Evolutionary conservation across 1,140 invertebrate genomes (phyloP).

Genomic region (Heliconius himera): DNA sequence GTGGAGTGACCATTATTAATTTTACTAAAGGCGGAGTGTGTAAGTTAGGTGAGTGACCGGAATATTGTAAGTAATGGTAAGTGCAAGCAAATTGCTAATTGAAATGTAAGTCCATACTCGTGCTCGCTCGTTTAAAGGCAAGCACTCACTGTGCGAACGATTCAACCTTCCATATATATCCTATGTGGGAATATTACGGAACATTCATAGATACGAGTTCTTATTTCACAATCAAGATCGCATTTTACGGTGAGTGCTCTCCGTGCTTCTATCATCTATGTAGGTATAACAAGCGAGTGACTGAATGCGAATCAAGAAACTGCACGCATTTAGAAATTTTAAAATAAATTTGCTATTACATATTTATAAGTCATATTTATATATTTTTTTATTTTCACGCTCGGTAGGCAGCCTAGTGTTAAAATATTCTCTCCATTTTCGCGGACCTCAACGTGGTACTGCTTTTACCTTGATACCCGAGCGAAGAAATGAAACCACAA

Average conservation of each 20-base stretch:
- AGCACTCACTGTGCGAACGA: conserved; percentile 20
- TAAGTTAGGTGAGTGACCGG: conserved; percentile 50
- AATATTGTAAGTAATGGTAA: conserved; percentile 49
- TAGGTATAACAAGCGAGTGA: conserved; percentile 29
- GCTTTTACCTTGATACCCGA: too few relatives aligned
- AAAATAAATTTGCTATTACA: conserved; percentile 4
- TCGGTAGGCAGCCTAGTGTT: too few relatives aligned
- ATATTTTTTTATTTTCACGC: too few relatives aligned
- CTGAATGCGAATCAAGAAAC: conserved; percentile 33
- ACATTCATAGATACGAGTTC: conserved; percentile 30
- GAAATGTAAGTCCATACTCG: conserved; percentile 52
- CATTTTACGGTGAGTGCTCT: conserved; percentile 42
- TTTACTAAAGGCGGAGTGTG: conserved; percentile 28
- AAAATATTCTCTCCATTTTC: too few relatives aligned
- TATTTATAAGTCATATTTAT: neutral
- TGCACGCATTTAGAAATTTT: conserved; percentile 12
- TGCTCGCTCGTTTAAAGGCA: conserved; percentile 32
- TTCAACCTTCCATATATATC: conserved; percentile 25
- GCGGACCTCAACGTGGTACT: too few relatives aligned
- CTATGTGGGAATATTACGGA: conserved; percentile 29
- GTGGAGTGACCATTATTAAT: conserved; percentile 11
- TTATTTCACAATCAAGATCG: conserved; percentile 38
- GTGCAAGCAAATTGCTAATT: conserved; percentile 50
- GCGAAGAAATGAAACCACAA: too few relatives aligned
- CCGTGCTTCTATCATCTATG: neutral